Conservation (phyloP, 2,113 vertebrate genomes). For the Opisthocomus hoazin region DNA sequence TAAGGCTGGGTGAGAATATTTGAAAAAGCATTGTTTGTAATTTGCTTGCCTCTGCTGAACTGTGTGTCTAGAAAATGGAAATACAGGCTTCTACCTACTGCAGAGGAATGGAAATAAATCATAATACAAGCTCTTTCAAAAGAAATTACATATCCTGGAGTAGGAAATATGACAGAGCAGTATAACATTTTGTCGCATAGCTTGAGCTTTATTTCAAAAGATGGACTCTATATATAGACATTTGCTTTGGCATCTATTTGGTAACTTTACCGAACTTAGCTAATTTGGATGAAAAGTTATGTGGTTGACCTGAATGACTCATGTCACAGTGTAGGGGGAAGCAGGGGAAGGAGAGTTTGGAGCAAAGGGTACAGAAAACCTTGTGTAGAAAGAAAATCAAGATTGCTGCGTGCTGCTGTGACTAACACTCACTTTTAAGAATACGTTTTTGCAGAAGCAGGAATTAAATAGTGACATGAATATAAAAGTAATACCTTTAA, state of each 20-base stretch:
- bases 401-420: neutral
- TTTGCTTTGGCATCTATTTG: neutral
- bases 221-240: neutral
- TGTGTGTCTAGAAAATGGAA: neutral
- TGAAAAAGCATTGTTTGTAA: neutral
- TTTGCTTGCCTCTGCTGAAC: neutral
- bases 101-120: neutral
- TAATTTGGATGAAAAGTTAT: neutral
- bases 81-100: neutral
- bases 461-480: neutral
- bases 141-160: neutral
- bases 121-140: neutral
- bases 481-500: neutral
- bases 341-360: neutral
- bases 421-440: neutral
- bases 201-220: neutral
- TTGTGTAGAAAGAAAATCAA: neutral
- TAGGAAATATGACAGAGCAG: neutral
- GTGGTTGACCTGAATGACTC: neutral
- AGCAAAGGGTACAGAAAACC: neutral
- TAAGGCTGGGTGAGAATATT: neutral
- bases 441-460: neutral
- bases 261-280: neutral
- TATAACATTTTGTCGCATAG: neutral
- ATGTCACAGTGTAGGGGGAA: neutral